A percentile compares a stretch with the other conserved stretches of the same genome.
These are phyloP conservation scores for Takifugu rubripes DNA, from an alignment of 2,797 vertebrate species.

Conservation along the genomic window DNA sequence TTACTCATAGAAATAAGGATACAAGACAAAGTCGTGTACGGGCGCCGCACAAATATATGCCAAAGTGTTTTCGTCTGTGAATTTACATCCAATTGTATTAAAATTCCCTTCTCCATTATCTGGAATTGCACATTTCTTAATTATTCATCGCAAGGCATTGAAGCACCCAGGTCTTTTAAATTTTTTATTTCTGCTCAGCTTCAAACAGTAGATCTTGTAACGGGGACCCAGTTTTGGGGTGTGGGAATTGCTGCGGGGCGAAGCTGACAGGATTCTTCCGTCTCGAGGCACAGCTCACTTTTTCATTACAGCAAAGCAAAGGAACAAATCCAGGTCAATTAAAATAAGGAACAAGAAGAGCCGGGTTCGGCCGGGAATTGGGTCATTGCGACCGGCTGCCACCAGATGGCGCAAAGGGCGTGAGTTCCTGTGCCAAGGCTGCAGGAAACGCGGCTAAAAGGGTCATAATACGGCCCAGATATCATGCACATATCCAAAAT, in stretches of 20 bases:
- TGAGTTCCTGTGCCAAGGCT: slow-evolving; percentile 12
- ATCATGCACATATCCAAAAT: slow-evolving; percentile 13
- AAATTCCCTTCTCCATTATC: slow-evolving; percentile 68
- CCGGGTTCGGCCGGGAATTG: slow-evolving; percentile 22
- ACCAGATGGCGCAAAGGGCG: slow-evolving; percentile 56
- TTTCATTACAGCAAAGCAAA: slow-evolving; percentile 74
- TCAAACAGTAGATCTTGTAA: slow-evolving; percentile 74
- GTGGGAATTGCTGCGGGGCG: slow-evolving; percentile 75
- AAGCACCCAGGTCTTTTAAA: slow-evolving; percentile 76
- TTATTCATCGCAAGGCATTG: slow-evolving; percentile 74
- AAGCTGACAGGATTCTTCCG: slow-evolving; percentile 71
- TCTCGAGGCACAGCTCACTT: slow-evolving; percentile 67
- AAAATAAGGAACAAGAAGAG: slow-evolving; percentile 62
- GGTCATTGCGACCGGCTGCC: slow-evolving; percentile 33
- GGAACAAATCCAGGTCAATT: slow-evolving; percentile 80
- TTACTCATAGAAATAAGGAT: slow-evolving; percentile 57
- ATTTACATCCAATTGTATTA: slow-evolving; percentile 64
- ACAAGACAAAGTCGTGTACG: slow-evolving; percentile 57
- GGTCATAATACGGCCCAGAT: slow-evolving; percentile 17
- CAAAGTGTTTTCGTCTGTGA: slow-evolving; percentile 62
- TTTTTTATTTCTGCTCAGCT: slow-evolving; percentile 76
- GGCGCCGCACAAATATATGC: slow-evolving; percentile 60
- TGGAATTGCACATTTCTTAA: slow-evolving; percentile 74
- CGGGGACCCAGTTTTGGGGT: slow-evolving; percentile 72
- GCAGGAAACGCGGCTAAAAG: background rate